Conservation (phyloP, 2,113 vertebrate genomes). For the Rousettus leschenaultii region DNA sequence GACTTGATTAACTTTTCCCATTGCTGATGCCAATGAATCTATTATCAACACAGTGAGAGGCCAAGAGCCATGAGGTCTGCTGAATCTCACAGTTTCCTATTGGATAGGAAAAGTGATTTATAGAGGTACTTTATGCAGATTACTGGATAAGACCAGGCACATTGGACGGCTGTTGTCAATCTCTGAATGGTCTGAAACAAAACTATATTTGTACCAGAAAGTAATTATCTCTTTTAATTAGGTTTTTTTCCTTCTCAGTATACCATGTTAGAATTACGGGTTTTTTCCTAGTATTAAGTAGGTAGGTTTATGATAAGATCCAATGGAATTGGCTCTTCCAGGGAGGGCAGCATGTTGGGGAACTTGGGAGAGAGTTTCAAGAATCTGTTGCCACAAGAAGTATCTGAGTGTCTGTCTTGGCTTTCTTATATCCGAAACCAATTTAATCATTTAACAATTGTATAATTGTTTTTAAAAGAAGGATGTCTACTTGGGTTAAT, state of each 20-base stretch:
- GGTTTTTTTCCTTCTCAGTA: not conserved
- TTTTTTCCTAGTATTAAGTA: not conserved
- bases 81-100: not conserved
- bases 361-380: not conserved
- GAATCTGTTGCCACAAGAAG: not conserved
- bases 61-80: not conserved
- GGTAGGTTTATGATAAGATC: not conserved
- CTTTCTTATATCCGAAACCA: not conserved
- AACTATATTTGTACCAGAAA: not conserved
- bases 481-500: not conserved
- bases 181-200: not conserved
- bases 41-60: not conserved
- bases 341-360: not conserved
- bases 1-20: slow-evolving; percentile 26
- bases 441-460: not conserved
- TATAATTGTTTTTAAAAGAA: not conserved
- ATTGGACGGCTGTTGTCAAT: not conserved
- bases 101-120: not conserved
- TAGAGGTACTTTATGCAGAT: not conserved
- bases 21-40: not conserved
- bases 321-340: not conserved
- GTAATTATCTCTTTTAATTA: not conserved
- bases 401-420: not conserved
- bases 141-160: not conserved
- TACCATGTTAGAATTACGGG: not conserved